Evolutionary conservation across 2,113 vertebrate species (phyloP), one percentile per base, ranked within the genome.

Genomic region (Empidonax alnorum): DNA sequence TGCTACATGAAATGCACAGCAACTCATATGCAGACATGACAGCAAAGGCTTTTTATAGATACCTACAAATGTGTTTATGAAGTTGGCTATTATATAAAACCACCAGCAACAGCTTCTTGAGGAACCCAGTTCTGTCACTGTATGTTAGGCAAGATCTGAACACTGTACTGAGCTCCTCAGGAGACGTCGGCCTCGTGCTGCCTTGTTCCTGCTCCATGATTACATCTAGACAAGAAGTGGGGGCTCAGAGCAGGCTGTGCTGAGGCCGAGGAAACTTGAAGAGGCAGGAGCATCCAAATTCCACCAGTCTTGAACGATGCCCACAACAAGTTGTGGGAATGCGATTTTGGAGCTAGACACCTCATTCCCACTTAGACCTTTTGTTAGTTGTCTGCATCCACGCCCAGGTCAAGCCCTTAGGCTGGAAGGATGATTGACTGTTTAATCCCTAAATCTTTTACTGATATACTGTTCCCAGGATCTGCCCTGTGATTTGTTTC

Each of bases 101-200:
- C 35, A 89, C 61, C 42, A 93, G 80, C 33, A 96, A 87, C 65
- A 94, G 76, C 76, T 94, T 95, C 80, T 84, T 55, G 61, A 90
- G 86, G 77, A 97, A 89, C 96, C 95, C 74, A 95, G 84, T 95
- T 95, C 93, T 97, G 96, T 97, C 95, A 95, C 52, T 84, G 77
- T 25, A 6, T 27, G 66, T 97, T 95, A 96, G 66, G 62, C 56
- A 94, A 91, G 87, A 82, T 90, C 93, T 89, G 84, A 90, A 82
- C 66, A 19, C 39, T 37, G 59, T 61, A 61, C 0, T 0, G 73
- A 94, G 66, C 53, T 94, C 69, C 84, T 95, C 80, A 44, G 66
- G 91, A 96, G 93, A 71, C 84, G 33, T 12, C 2, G 1, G 59
- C 73, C 56, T 94, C 2, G 1, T 14, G 31, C 84, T 79, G 74